Conservation (phyloP, 2,113 vertebrate genomes). For the Gymnogyps californianus region DNA sequence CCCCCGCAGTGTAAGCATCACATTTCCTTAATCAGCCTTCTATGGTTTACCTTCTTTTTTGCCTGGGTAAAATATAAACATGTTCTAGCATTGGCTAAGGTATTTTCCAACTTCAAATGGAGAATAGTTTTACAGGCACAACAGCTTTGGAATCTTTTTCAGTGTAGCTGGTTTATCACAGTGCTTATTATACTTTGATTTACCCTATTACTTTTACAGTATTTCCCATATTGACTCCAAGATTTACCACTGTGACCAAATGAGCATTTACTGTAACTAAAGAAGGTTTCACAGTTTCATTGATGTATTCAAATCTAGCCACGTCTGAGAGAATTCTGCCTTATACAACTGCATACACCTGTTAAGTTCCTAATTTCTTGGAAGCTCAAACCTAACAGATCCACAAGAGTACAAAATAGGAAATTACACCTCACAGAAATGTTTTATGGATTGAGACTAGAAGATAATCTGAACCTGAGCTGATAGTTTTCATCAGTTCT, state of each 20-base stretch:
- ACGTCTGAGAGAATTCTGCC: not conserved
- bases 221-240: not conserved
- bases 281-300: not conserved
- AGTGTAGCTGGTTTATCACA: not conserved
- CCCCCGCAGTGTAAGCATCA: not conserved
- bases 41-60: not conserved
- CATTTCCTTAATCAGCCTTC: not conserved
- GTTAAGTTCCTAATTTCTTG: not conserved
- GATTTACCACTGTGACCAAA: not conserved
- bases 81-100: not conserved
- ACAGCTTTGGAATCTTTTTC: not conserved
- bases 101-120: not conserved
- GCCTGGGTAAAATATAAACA: not conserved
- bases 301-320: not conserved
- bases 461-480: not conserved
- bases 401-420: not conserved
- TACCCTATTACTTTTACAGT: not conserved
- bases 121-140: not conserved
- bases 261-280: not conserved
- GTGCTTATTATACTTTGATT: not conserved
- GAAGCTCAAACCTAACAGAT: not conserved
- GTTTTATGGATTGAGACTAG: not conserved
- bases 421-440: not conserved
- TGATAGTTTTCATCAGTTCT: not conserved
- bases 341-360: not conserved